Base-by-base conservation (phyloP, 2,113 vertebrate species). In the Blennius ocellaris region DNA sequence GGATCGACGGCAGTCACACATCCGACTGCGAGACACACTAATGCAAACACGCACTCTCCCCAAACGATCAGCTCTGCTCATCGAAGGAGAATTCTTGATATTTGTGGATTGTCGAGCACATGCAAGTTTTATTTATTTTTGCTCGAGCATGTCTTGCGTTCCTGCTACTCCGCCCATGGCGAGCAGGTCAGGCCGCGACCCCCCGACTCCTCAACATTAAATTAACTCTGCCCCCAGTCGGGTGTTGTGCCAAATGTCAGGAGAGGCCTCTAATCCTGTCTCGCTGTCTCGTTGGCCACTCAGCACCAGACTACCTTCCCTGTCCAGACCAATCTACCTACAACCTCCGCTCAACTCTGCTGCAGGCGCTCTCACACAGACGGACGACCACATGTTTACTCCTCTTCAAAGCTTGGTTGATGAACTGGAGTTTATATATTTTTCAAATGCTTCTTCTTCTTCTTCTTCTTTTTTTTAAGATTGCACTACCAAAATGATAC, bases 171-270 rank as follows among this genome's bases (percentile, higher is more conserved):
- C 74, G 66, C 60, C 59, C 63, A 69, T 63, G 65, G 80, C 4
- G 53, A 55, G 78, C 43, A 67, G 40, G 73, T 81, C 80, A 87
- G 73, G 49, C 60, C 2, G 4, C 55, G 85, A 90, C 81, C 89
- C 63, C 11, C 6, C 82, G 76, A 90, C 86, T 89, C 61, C 61
- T 87, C 66, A 77, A 73, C 43, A 81, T 85, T 90, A 90, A 91
- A 87, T 90, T 82, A 89, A 84, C 82, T 85, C 80, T 68, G 70
- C 76, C 81, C 75, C 89, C 77, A 84, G 72, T 87, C 60, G 84
- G 82, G 84, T 91, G 89, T 87, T 90, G 83, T 86, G 84, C 87
- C 89, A 89, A 88, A 84, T 88, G 86, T 90, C 89, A 92, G 69
- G 70, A 90, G 49, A 48, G 54, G 78, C 63, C 71, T 90, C 77